Base-by-base conservation (phyloP, 37 sponge, comb jelly and placozoan species). In the Agelas oroides region DNA sequence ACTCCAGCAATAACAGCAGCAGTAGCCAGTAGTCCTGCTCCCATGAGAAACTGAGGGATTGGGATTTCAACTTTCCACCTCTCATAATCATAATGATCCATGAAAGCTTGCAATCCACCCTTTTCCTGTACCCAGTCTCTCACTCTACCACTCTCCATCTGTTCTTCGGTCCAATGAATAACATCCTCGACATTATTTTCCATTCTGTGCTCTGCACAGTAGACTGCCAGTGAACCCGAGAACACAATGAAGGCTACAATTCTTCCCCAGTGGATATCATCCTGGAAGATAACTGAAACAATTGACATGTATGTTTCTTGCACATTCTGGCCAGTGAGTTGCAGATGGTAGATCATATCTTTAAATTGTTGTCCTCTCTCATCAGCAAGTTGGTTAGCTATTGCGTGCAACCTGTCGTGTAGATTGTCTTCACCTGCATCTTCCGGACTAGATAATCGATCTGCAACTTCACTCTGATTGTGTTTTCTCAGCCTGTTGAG, bases 161-260 rank as follows among this genome's bases (percentile, higher is more conserved):
- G 53, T 21, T 28, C 16, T 18, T 83, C 84, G 0, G 78, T 83
- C 84, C 72, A 77, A 16, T 34, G 31, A 31, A 83, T 33, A 54
- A 89, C 39, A n/a, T 89, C 84, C 13, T 16, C 38, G 16, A 81
- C 77, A 30, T 60, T 39, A 8, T 75, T 41, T n/a, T 81, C 70
- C 63, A 85, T 23, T 20, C 52, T 65, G 2, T 70, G 53, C 34
- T 55, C 20, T 21, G 86, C 87, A 83, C 90, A 89, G 79, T 82
- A 41, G 28, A 86, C 75, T 16, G 71, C 83, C 6, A 89, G 39
- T 31, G 72, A 76, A n/a, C 79, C 79, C 25, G 87, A 53, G 56
- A 93, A 93, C 23, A 75, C 83, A 12, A 89, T 36, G 46, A 93
- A 87, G 1, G 87, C 37, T 5, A 93, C 68, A 18, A 93, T 82